Evolutionary conservation across 2,797 vertebrate species (phyloP).

Genomic region (Pseudochaenichthys georgianus): DNA sequence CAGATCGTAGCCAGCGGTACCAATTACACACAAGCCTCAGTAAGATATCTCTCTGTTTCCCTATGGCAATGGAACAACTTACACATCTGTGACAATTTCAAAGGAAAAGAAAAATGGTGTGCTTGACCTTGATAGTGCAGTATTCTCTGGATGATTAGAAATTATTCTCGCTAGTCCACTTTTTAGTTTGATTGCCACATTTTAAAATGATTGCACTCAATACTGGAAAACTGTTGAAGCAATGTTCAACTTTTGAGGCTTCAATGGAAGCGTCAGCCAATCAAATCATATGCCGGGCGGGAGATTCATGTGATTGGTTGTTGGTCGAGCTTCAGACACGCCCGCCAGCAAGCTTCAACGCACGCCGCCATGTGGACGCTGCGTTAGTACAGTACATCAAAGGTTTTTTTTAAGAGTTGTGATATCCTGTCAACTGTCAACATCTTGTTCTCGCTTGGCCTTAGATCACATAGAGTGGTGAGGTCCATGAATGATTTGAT

Average conservation of each 20-base stretch:
- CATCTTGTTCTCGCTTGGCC: background rate
- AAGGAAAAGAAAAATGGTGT: constrained; percentile 2
- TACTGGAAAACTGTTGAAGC: background rate
- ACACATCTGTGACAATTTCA: constrained; percentile 10
- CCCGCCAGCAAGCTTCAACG: too few species aligned
- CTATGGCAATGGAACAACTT: constrained; percentile 33
- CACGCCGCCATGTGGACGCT: too few species aligned
- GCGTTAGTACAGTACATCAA: background rate
- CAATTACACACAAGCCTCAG: constrained; percentile 51
- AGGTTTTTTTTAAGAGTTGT: background rate
- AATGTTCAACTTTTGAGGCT: too few species aligned
- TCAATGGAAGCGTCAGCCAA: too few species aligned
- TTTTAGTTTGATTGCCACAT: constrained; percentile 2
- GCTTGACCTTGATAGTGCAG: constrained; percentile 25
- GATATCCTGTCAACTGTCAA: background rate
- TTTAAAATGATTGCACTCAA: background rate
- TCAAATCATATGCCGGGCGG: too few species aligned
- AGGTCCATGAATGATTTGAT: background rate
- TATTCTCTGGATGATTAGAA: constrained; percentile 4
- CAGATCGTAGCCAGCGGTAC: constrained; percentile 55
- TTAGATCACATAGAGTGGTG: constrained; percentile 4
- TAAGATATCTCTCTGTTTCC: constrained; percentile 21
- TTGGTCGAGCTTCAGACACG: too few species aligned
- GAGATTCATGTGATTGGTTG: too few species aligned
- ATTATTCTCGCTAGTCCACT: background rate